phyloP scores from a whole-genome alignment of 2,888 invertebrate genomes.

The Odontocolon sp. region DNA sequence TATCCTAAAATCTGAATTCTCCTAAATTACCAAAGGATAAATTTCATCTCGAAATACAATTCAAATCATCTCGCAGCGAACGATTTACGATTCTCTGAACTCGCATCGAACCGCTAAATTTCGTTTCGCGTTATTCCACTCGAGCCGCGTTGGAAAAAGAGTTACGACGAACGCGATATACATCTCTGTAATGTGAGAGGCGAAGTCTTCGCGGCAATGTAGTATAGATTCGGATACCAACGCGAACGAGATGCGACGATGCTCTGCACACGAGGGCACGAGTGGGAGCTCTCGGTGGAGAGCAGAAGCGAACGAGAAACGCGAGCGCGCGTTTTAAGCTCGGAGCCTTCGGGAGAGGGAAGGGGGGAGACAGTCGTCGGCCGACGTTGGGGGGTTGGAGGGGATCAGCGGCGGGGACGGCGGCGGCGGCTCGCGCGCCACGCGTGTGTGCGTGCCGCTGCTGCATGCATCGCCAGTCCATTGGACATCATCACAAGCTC shows the following conservation, averaged over 20 bases:
- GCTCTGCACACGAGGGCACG: not conserved
- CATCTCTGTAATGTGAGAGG: constrained; percentile 2
- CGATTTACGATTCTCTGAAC: too few relatives aligned
- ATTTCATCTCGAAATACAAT: too few relatives aligned
- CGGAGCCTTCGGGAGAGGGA: not conserved
- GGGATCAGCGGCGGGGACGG: not conserved
- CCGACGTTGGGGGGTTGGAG: too few relatives aligned
- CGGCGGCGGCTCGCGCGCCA: constrained; percentile 1
- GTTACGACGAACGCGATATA: too few relatives aligned
- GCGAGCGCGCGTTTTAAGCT: too few relatives aligned
- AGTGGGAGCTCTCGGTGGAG: not conserved
- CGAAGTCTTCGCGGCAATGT: constrained; percentile 5
- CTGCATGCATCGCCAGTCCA: constrained; percentile 62
- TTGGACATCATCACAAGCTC: constrained; percentile 63
- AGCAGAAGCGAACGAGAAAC: too few relatives aligned
- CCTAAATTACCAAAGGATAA: too few relatives aligned
- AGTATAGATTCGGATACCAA: not conserved
- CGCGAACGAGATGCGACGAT: not conserved
- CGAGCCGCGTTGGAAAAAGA: too few relatives aligned
- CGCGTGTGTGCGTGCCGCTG: constrained; percentile 59
- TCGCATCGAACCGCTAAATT: too few relatives aligned
- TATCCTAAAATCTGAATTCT: too few relatives aligned
- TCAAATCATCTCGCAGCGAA: too few relatives aligned
- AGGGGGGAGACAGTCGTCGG: not conserved
- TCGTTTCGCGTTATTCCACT: too few relatives aligned